Base-by-base conservation (phyloP, 2,113 vertebrate species). In the Siniperca knerii region DNA sequence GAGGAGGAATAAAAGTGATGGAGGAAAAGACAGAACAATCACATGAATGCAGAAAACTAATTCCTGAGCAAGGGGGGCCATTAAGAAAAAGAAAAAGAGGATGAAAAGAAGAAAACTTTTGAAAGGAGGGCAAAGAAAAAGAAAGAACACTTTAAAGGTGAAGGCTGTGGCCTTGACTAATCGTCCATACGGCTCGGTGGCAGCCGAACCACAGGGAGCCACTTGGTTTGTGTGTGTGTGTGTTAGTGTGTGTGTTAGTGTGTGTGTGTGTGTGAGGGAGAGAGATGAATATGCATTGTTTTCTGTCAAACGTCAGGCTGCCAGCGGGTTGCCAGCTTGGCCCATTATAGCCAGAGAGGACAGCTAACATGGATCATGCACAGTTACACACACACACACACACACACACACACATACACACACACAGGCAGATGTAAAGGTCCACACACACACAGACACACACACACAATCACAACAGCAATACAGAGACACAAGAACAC, bases 221-320 rank as follows among this genome's bases (percentile, higher is more conserved):
- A 8, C 58, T 35, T 57, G 44, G 60, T 69, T 54, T 64, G 67
- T 42, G 44, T 54, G 68, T 75, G 54, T 77, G 70, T 68, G 55
- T 54, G 60, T 58, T 64, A 58, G 50, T 25, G 25, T 46, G 46
- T 54, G 29, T 57, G 76, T 61, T 70, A 65, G 65, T 50, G 58
- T 64, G 57, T 9, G 66, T 9, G 55, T 42, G 61, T 12, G 23
- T 46, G 80, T 0, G 77, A 12, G 35, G 1, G 44, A 44, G 57
- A 61, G 33, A 69, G 69, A 95, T 95, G 89, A 95, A 95, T 95
- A 96, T 95, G 89, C 90, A 95, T 92, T 81, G 84, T 90, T 88
- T 83, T 52, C 82, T 85, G 84, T 94, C 86, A 91, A 54, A 90
- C 83, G 91, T 89, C 92, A 85, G 88, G 77, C 75, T 82, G 57